Conservation (phyloP, 2,888 invertebrate species). For the Phragmatobia fuliginosa region DNA sequence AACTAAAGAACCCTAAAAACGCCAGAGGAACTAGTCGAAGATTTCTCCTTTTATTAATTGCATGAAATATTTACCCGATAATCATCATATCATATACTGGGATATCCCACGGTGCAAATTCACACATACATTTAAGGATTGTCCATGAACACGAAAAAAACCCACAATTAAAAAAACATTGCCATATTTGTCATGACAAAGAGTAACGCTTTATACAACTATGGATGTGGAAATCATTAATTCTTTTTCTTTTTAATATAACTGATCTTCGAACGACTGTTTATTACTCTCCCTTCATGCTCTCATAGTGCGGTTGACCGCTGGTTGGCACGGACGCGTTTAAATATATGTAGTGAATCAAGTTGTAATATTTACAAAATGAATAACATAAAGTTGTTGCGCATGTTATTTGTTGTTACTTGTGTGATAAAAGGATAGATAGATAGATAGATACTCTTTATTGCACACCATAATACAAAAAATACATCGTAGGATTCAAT, state of each 20-base stretch:
- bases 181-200: background rate
- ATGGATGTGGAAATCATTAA: background rate
- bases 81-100: too few relatives aligned
- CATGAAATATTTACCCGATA: background rate
- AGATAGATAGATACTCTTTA: too few relatives aligned
- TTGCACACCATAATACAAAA: too few relatives aligned
- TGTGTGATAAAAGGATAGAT: too few relatives aligned
- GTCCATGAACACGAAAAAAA: background rate
- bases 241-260: background rate
- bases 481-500: too few relatives aligned
- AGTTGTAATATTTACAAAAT: conserved; percentile 12
- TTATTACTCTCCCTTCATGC: too few relatives aligned
- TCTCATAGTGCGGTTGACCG: background rate
- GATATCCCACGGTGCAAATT: background rate
- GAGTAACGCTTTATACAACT: background rate
- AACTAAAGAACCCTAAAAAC: too few relatives aligned
- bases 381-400: conserved; percentile 2
- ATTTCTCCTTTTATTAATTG: background rate
- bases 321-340: conserved; percentile 3
- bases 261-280: too few relatives aligned
- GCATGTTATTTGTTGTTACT: background rate
- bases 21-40: background rate
- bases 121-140: background rate
- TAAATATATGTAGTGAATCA: background rate
- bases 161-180: background rate